phyloP scores from a whole-genome alignment of 2,797 vertebrate species.

The Phoeniculus purpureus region DNA sequence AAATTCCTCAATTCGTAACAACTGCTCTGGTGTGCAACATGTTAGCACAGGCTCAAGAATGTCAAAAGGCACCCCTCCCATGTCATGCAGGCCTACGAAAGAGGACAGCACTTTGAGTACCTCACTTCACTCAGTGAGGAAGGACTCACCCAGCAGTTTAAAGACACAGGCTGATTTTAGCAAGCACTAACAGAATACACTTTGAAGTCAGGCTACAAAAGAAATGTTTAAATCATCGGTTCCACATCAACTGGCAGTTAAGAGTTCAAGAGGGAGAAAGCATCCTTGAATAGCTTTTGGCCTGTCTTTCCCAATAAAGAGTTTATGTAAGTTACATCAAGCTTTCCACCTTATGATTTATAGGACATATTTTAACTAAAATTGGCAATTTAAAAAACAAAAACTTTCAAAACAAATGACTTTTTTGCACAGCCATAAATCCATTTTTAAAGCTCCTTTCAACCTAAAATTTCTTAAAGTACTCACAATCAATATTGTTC shows the following conservation, averaged over 20 bases:
- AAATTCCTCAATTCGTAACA: conserved; percentile 87
- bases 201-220: neutral
- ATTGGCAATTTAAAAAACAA: neutral
- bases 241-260: neutral
- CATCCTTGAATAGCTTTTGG: neutral
- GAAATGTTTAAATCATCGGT: neutral
- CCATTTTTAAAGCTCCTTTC: neutral
- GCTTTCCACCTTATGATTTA: neutral
- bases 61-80: conserved; percentile 89
- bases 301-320: neutral
- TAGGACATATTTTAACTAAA: neutral
- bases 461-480: neutral
- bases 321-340: neutral
- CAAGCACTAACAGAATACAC: neutral
- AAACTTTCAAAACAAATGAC: neutral
- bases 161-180: neutral
- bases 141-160: neutral
- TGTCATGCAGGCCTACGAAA: conserved; percentile 86
- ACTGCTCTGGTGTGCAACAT: conserved; percentile 88
- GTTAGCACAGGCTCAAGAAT: conserved; percentile 90
- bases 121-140: neutral
- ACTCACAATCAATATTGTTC: conserved; percentile 91
- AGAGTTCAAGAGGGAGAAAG: neutral
- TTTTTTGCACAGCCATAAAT: neutral
- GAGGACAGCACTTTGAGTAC: conserved; percentile 43